Evolutionary conservation across 2,113 vertebrate species (phyloP), one percentile per base, ranked within the genome.

Genomic region (Budorcas taxicolor): DNA sequence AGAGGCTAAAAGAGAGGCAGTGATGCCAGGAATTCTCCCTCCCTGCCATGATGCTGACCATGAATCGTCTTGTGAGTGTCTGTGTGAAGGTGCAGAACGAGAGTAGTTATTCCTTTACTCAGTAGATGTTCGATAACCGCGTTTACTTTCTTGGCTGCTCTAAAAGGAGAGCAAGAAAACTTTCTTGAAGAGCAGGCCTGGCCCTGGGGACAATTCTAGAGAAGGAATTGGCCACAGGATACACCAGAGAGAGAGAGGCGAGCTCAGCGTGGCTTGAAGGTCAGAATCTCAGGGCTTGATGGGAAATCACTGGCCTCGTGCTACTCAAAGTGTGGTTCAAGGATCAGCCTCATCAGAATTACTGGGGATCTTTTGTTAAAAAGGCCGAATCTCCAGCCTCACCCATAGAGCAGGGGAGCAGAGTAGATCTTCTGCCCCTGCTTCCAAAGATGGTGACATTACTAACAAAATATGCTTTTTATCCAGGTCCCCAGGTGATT

Each of bases 381-480:
- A 40, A n/a, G 13, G 2, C 2, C 15, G 3, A 12, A 17, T 52
- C 47, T 60, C 25, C 29, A 82, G 84, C 84, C 52, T n/a, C 10
- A 14, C 15, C 5, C 6, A 14, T 33, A 89, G 31, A 52, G 17
- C 11, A 58, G 64, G 5, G 45, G 27, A 52, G 36, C 45, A 67
- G 43, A 55, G 15, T 4, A 81, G 13, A 40, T 55, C 6, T 76
- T 50, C 36, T 36, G n/a, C 13, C 19, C 5, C 3, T 19, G 17
- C 23, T 57, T 95, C 74, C 58, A 55, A 74, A 58, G 23, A 25
- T 29, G 67, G n/a, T 58, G 47, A 12, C 0, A 27, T 21, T 17
- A 91, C 47, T 21, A 55, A 86, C n/a, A 93, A 86, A 78, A 71
- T 45, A 52, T 90, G 6, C 47, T 52, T 92, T 89, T 14, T 25